Evolutionary conservation across 2,113 vertebrate species (phyloP).

Genomic region (Triplophysa tibetana): DNA sequence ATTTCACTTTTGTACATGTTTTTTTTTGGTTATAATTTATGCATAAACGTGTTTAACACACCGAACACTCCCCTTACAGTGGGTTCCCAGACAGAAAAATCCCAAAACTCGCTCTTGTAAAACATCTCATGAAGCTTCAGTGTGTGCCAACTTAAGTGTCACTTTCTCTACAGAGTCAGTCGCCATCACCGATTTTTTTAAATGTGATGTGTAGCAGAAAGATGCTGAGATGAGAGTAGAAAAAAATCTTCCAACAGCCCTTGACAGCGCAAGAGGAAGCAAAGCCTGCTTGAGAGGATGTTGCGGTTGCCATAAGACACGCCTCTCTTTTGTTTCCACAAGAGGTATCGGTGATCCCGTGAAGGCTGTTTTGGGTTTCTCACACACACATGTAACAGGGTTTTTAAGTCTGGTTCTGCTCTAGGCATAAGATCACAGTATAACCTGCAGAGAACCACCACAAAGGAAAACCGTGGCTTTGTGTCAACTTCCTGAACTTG

Average conservation of each 20-base stretch:
- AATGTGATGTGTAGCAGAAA: not conserved
- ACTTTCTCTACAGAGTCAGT: not conserved
- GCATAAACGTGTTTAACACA: constrained; percentile 1
- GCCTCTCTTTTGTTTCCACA: constrained; percentile 8
- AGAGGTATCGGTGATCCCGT: constrained; percentile 20
- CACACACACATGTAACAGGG: not conserved
- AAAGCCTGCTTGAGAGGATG: not conserved
- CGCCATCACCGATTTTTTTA: too few relatives aligned
- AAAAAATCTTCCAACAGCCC: not conserved
- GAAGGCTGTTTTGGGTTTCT: constrained; percentile 27
- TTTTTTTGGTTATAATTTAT: not conserved
- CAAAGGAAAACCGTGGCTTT: not conserved
- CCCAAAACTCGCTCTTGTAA: not conserved
- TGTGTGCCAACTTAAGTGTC: not conserved
- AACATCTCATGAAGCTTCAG: not conserved
- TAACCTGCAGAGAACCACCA: not conserved
- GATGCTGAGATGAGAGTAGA: constrained; percentile 7
- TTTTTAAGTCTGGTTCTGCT: not conserved
- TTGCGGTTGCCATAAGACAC: constrained; percentile 38
- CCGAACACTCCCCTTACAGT: not conserved
- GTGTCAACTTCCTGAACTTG: not conserved
- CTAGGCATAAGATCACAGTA: not conserved
- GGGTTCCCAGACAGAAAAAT: not conserved
- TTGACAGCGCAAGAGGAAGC: not conserved
- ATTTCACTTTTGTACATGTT: not conserved